Percentiles rank a stretch among this genome's conserved stretches.
Conservation (phyloP, 2,113 vertebrate species). For the Cyanistes caeruleus region DNA sequence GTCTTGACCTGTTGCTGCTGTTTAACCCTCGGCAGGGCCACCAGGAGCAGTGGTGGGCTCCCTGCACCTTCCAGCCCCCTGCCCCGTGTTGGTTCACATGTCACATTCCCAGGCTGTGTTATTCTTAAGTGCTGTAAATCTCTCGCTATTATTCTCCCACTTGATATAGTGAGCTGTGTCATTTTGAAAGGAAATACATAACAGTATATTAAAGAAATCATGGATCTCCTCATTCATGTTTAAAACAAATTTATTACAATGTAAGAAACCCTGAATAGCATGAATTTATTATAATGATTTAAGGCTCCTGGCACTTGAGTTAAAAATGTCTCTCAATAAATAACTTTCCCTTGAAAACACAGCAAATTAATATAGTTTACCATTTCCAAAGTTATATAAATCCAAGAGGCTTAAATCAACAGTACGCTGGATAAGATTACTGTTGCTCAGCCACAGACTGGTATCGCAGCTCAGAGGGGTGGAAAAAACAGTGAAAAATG, state of each 20-base stretch:
- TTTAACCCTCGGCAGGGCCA: not conserved
- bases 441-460: not conserved
- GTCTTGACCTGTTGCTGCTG: rapidly evolving
- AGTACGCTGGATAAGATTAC: not conserved
- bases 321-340: slow-evolving; percentile 83
- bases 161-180: slow-evolving; percentile 79
- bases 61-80: not conserved
- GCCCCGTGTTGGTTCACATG: not conserved
- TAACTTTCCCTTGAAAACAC: slow-evolving; percentile 80
- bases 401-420: slow-evolving; percentile 76
- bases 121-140: slow-evolving; percentile 72
- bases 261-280: slow-evolving; percentile 80
- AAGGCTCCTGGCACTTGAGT: slow-evolving; percentile 77
- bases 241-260: slow-evolving; percentile 82
- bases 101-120: slow-evolving; percentile 49
- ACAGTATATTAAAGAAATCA: slow-evolving; percentile 80
- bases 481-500: not conserved
- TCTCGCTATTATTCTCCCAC: slow-evolving; percentile 71
- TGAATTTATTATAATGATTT: slow-evolving; percentile 86
- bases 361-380: slow-evolving; percentile 83
- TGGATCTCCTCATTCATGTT: slow-evolving; percentile 83
- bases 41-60: rapidly evolving
- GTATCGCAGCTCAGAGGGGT: not conserved
- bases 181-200: slow-evolving; percentile 82
- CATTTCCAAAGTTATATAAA: slow-evolving; percentile 76